Conservation (phyloP, 2,888 invertebrate species). For the Coenonympha glycerion region DNA sequence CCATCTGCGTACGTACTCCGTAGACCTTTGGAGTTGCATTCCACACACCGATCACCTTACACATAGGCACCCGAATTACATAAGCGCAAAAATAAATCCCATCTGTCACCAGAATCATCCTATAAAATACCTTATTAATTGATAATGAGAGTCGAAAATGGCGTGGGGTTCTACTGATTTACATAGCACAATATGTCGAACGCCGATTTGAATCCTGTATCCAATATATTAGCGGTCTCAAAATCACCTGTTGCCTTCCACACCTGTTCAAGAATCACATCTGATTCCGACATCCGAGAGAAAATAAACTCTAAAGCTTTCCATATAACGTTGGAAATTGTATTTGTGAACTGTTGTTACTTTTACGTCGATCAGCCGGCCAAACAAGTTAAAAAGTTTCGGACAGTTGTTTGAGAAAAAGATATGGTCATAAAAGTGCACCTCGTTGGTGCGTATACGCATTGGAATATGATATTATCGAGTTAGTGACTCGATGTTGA, state of each 20-base stretch:
- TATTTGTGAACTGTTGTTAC: slow-evolving; percentile 21
- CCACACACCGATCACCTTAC: slow-evolving; percentile 34
- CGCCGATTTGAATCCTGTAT: slow-evolving; percentile 61
- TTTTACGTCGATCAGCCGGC: slow-evolving; percentile 41
- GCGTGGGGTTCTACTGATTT: slow-evolving; percentile 29
- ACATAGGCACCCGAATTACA: slow-evolving; percentile 34
- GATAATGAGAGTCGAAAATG: slow-evolving; percentile 15
- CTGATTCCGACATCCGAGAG: slow-evolving; percentile 39
- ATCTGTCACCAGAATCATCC: slow-evolving; percentile 39
- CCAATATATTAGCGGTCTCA: slow-evolving; percentile 68
- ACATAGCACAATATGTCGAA: slow-evolving; percentile 58
- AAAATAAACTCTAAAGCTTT: slow-evolving; percentile 32
- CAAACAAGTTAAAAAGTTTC: slow-evolving; percentile 48
- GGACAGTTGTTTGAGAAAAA: slow-evolving; percentile 45
- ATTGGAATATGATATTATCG: slow-evolving; percentile 27
- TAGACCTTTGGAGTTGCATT: slow-evolving; percentile 21
- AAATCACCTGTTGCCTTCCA: slow-evolving; percentile 67
- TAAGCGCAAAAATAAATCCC: slow-evolving; percentile 40
- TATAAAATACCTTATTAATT: slow-evolving; percentile 31
- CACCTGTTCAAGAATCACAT: slow-evolving; percentile 74
- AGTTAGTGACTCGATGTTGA: slow-evolving; percentile 25
- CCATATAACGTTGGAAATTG: slow-evolving; percentile 28
- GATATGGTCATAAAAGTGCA: slow-evolving; percentile 29
- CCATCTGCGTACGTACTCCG: slow-evolving; percentile 15
- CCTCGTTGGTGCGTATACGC: slow-evolving; percentile 27